phyloP scores from a whole-genome alignment of 2,113 vertebrate genomes.

The Agapornis roseicollis region DNA sequence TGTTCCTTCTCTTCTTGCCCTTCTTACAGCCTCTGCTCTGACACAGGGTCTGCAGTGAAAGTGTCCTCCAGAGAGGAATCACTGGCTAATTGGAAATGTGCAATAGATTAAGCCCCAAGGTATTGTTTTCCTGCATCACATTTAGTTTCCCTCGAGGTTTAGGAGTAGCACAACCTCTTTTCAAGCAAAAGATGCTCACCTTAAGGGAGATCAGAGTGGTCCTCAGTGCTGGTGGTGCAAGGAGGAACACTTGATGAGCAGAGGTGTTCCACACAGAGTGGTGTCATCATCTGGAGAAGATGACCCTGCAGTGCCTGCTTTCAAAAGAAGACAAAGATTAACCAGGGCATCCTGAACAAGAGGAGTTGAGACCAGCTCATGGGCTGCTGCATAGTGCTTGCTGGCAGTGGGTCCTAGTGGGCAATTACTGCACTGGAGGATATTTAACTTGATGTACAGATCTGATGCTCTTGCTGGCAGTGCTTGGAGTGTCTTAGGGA shows the following conservation, averaged over 20 bases:
- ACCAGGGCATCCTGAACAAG: not conserved
- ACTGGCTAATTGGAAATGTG: not conserved
- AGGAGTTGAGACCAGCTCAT: not conserved
- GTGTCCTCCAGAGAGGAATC: not conserved
- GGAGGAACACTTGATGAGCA: not conserved
- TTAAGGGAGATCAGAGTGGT: not conserved
- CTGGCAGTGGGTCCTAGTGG: not conserved
- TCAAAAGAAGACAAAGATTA: not conserved
- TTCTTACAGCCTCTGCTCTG: not conserved
- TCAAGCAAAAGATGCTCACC: not conserved
- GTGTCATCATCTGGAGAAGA: not conserved
- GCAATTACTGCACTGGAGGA: not conserved
- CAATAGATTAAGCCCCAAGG: not conserved
- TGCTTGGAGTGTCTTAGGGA: not conserved
- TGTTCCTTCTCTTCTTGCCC: not conserved
- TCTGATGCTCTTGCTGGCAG: not conserved
- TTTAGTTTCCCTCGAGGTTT: not conserved
- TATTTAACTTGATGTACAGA: not conserved
- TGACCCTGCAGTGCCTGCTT: not conserved
- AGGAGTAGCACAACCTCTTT: not conserved
- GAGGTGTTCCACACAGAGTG: not conserved
- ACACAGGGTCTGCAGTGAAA: not conserved
- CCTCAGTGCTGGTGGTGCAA: not conserved
- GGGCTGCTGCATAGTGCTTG: fast-evolving
- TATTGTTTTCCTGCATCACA: not conserved